Base-by-base conservation (phyloP, 53 echinoderm and acorn worm genomes). In the Temnopleurus reevesii region DNA sequence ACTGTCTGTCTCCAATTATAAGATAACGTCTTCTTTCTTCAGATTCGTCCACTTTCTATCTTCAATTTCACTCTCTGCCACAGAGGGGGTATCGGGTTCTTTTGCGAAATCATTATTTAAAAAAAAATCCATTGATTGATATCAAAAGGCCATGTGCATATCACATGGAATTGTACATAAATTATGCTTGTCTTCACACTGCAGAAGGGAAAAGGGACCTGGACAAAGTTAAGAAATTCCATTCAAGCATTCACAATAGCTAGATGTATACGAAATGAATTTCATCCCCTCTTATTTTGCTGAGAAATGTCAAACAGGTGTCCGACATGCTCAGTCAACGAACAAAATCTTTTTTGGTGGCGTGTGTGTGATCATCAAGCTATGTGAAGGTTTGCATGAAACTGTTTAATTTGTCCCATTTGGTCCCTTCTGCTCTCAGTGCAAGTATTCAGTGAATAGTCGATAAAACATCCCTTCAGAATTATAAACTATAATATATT, bases 1-100 rank as follows among this genome's bases (percentile, higher is more conserved):
- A n/a, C n/a, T 41, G 36, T 36, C 71, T 71, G 71, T 71, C 71
- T 71, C 23, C 38, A 71, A 41, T 71, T 71, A 71, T 38, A 43
- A 38, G 36, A 21, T 71, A 71, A 71, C 41, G 13, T n/a, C 71
- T 21, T 41, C 71, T 38, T 36, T 71, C 71, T 71, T 41, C 71
- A 23, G 41, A n/a, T 41, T 12, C 71, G 41, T 19, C 41, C 41
- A 25, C 38, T 21, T 41, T 8, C 2, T 49, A 49, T 49, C 15
- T 49, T 1, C 9, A 49, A 15, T 9, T 49, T 12, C 15, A 12
- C 49, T 0, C 15, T 49, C 49, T 49, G 49, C 15, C 34, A 17
- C 34, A 2, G 13, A 12, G 34, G 63, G 34, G 33, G 33, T 29
- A 63, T 63, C 34, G 18, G 17, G 29, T 63, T 63, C 17, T 13